A percentile compares a stretch with the other conserved stretches of the same genome.
Conservation (phyloP, 2,888 invertebrate species). For the Sicus ferrugineus region DNA sequence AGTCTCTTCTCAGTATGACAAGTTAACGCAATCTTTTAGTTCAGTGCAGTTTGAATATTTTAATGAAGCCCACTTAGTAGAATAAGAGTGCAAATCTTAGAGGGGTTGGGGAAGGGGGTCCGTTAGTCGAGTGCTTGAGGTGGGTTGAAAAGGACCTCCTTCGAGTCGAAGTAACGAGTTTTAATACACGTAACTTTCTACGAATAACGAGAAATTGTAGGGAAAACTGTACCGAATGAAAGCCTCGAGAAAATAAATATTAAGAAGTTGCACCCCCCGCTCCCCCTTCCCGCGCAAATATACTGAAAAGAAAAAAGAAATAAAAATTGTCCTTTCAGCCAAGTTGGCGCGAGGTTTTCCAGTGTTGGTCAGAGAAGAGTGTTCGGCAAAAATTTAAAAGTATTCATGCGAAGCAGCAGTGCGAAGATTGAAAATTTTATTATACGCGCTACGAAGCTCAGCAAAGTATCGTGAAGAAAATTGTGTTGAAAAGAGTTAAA, state of each 20-base stretch:
- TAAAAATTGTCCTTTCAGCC: neutral
- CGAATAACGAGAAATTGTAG: slow-evolving; percentile 7
- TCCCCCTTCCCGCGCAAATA: too few species aligned
- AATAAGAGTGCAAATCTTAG: neutral
- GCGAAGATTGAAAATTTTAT: too few species aligned
- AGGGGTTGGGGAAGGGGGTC: neutral
- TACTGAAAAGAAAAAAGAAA: neutral
- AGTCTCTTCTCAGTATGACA: too few species aligned
- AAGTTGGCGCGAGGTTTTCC: neutral
- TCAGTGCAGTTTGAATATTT: too few species aligned
- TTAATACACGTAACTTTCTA: slow-evolving; percentile 5
- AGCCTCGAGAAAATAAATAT: neutral
- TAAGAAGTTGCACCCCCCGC: too few species aligned
- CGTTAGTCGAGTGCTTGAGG: neutral
- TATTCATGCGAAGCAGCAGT: too few species aligned
- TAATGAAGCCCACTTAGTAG: neutral
- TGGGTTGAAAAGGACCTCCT: neutral
- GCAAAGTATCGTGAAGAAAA: too few species aligned
- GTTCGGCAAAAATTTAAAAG: too few species aligned
- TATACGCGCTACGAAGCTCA: too few species aligned
- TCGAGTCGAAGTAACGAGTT: neutral
- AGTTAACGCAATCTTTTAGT: too few species aligned
- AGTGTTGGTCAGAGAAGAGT: too few species aligned
- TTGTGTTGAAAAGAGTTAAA: too few species aligned
- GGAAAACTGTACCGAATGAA: slow-evolving; percentile 25